A percentile compares a stretch with the other conserved stretches of the same genome.
Evolutionary conservation across 2,113 vertebrate genomes (phyloP).

Genomic region (Grus americana): DNA sequence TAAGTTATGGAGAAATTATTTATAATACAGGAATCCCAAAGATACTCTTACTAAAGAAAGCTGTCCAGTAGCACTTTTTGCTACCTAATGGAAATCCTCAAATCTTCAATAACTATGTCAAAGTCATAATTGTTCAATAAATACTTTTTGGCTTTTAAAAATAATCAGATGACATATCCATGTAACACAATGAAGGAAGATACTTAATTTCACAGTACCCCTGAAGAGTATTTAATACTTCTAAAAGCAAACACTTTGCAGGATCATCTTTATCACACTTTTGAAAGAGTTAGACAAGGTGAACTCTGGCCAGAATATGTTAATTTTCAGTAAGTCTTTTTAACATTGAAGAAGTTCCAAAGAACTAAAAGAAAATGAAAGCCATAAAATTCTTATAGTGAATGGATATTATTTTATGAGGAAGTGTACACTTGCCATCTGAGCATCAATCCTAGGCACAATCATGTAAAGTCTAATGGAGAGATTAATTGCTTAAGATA

Average conservation of each 20-base stretch:
- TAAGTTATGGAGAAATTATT: background rate
- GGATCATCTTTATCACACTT: background rate
- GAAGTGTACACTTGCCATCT: background rate
- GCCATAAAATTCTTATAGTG: background rate
- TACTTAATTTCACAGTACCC: background rate
- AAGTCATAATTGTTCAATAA: background rate
- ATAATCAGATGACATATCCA: fast-evolving
- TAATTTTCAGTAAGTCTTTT: background rate
- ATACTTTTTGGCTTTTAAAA: background rate
- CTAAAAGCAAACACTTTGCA: background rate
- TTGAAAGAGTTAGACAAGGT: background rate
- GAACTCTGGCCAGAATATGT: background rate
- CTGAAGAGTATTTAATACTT: background rate
- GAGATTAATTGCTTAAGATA: background rate
- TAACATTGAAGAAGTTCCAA: background rate
- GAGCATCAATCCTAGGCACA: background rate
- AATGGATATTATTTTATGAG: background rate
- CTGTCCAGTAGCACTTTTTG: background rate
- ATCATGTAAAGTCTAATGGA: background rate
- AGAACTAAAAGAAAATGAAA: background rate
- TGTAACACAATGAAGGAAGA: background rate
- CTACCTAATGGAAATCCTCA: background rate
- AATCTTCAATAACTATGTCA: background rate
- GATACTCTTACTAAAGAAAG: background rate
- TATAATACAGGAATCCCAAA: background rate